phyloP scores from a whole-genome alignment of 2,113 vertebrate genomes.

The Anolis sagrei region DNA sequence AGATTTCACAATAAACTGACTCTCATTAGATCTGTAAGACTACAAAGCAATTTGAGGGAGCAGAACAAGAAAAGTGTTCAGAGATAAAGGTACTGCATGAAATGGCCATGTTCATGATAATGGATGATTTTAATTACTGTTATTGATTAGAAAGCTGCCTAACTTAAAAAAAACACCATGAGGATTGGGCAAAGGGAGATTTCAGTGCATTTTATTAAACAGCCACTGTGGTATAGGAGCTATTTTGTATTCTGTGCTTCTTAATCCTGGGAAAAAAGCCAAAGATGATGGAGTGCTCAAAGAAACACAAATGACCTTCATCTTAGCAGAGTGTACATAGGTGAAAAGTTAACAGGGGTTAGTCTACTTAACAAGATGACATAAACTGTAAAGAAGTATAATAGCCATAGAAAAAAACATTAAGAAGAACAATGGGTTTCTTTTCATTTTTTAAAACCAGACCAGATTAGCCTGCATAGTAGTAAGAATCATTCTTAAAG shows the following conservation, averaged over 20 bases:
- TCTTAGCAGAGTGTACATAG: conserved; percentile 12
- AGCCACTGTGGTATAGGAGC: background rate
- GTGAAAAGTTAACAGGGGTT: conserved; percentile 23
- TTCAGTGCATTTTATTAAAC: conserved; percentile 23
- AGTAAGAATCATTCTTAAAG: background rate
- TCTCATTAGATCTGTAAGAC: conserved; percentile 21
- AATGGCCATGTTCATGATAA: conserved; percentile 29
- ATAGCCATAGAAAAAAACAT: background rate
- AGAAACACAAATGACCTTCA: conserved; percentile 16
- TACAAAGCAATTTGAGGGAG: conserved; percentile 17
- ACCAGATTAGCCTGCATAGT: background rate
- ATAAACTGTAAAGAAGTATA: conserved; percentile 15
- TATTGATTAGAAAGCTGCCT: conserved; percentile 32
- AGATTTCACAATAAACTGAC: conserved; percentile 1
- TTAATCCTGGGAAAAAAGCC: conserved; percentile 17
- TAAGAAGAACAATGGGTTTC: background rate
- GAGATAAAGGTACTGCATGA: conserved; percentile 22
- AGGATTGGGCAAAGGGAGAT: background rate
- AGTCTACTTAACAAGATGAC: conserved; percentile 30
- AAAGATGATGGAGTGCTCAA: conserved; percentile 25
- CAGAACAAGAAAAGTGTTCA: conserved; percentile 24
- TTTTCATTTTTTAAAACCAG: background rate
- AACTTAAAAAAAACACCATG: conserved; percentile 7
- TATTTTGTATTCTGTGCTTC: conserved; percentile 32
- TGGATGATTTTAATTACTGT: conserved; percentile 38